Base-by-base conservation (phyloP, 2,113 vertebrate species). In the Crotalus tigris region DNA sequence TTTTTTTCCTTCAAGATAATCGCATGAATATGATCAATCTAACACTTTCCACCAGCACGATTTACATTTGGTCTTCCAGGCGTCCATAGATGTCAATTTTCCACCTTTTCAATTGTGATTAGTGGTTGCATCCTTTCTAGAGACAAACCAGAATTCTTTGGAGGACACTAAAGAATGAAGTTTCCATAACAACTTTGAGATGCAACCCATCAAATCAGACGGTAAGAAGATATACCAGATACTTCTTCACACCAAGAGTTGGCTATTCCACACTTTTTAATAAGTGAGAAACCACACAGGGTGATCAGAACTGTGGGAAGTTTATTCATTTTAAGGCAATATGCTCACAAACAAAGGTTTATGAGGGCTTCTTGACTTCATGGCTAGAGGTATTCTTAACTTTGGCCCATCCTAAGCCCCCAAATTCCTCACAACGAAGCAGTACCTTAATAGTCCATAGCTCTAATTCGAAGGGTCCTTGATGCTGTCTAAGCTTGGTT, bases 111-210 rank as follows among this genome's bases (percentile, higher is more conserved):
- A 54, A 64, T 64, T 44, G 61, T 87, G 53, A 90, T 90, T 54
- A 64, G 61, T 59, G 26, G 33, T 49, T 11, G 1, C 19, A 6
- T 53, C 8, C 21, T 21, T 8, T 23, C 69, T 39, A 44, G 23
- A 90, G 23, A 26, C 39, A 85, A 24, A 24, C 8, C 39, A n/a
- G 39, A 58, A 29, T 26, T 21, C 44, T 51, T 26, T 26, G 23
- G 29, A 61, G 75, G 39, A 57, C 7, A 19, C 10, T 49, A 3
- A 29, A 29, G 59, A 23, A 8, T 0, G 19, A 21, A 10, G 69
- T 92, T 85, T 44, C 92, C 44, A 90, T 92, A 75, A 33, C 88
- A 85, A 90, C 69, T 33, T 85, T 51, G 57, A n/a, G 39, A 89
- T 24, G 64, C 26, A 90, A n/a, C 58, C 92, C 15, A 57, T 90